A percentile compares a stretch with the other conserved stretches of the same genome.
These are phyloP conservation scores for Sinopyrophorus schimmeli DNA, from an alignment of 2,888 invertebrate genomes.

Conservation along the genomic window DNA sequence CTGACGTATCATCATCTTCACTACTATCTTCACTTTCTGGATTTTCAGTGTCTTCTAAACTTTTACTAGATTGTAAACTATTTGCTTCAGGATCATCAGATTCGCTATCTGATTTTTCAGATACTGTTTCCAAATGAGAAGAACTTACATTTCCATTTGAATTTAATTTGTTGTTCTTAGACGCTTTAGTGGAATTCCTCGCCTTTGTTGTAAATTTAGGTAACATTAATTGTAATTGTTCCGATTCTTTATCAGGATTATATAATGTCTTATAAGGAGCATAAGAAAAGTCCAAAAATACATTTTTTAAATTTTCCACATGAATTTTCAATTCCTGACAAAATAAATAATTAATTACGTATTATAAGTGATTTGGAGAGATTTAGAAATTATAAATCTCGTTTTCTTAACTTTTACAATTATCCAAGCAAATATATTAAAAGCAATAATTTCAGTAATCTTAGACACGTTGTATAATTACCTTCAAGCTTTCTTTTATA, in stretches of 20 bases:
- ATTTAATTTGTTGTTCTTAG: not conserved
- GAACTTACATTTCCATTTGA: constrained; percentile 8
- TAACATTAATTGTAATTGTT: constrained; percentile 69
- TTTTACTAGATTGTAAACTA: too few relatives aligned
- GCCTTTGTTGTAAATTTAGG: constrained; percentile 49
- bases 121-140: not conserved
- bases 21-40: constrained; percentile 4
- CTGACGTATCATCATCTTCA: constrained; percentile 6
- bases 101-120: constrained; percentile 3
- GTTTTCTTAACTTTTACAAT: too few relatives aligned
- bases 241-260: constrained; percentile 63
- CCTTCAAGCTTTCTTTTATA: constrained; percentile 66
- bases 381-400: too few relatives aligned
- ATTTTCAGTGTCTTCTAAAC: not conserved
- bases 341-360: constrained; percentile 3
- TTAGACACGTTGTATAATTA: too few relatives aligned
- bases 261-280: constrained; percentile 72
- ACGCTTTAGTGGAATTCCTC: too few relatives aligned
- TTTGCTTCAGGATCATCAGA: constrained; percentile 10
- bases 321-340: constrained; percentile 74
- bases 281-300: constrained; percentile 74
- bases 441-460: too few relatives aligned
- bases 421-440: too few relatives aligned
- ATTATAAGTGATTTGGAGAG: too few relatives aligned
- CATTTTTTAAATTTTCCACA: constrained; percentile 70